Evolutionary conservation across 2,888 invertebrate genomes (phyloP).

Genomic region (Fragum whitleyi): DNA sequence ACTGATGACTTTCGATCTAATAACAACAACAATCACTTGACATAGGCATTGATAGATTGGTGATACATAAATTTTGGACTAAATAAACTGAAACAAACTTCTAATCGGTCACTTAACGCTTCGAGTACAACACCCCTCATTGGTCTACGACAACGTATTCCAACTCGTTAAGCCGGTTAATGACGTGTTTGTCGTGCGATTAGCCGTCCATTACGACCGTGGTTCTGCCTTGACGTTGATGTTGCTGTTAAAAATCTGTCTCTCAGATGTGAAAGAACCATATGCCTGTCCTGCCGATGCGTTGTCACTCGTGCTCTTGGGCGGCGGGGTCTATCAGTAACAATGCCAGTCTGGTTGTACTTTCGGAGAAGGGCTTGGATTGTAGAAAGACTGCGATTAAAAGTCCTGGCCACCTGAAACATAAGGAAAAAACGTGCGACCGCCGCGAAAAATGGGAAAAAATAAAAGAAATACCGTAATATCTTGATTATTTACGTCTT

Average conservation of each 20-base stretch:
- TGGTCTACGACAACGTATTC: background rate
- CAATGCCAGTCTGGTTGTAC: constrained; percentile 32
- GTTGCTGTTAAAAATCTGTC: background rate
- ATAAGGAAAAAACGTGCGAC: too few species aligned
- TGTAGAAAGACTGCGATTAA: constrained; percentile 9
- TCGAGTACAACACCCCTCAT: background rate
- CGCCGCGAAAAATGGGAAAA: constrained; percentile 13
- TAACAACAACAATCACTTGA: too few species aligned
- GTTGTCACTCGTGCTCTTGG: constrained; percentile 23
- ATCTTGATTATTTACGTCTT: background rate
- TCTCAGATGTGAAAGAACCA: constrained; percentile 16
- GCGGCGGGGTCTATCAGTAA: constrained; percentile 19
- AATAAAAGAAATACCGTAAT: background rate
- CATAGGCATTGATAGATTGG: too few species aligned
- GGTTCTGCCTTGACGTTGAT: background rate
- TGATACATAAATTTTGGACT: too few species aligned
- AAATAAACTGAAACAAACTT: too few species aligned
- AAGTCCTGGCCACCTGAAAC: constrained; percentile 27
- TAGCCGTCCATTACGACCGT: background rate
- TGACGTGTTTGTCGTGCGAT: background rate
- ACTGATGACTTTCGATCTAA: too few species aligned
- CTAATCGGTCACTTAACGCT: too few species aligned
- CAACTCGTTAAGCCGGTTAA: background rate
- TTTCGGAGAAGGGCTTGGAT: too few species aligned
- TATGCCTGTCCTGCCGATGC: constrained; percentile 25